phyloP scores from a whole-genome alignment of 2,888 invertebrate genomes.

The Timandra comae region DNA sequence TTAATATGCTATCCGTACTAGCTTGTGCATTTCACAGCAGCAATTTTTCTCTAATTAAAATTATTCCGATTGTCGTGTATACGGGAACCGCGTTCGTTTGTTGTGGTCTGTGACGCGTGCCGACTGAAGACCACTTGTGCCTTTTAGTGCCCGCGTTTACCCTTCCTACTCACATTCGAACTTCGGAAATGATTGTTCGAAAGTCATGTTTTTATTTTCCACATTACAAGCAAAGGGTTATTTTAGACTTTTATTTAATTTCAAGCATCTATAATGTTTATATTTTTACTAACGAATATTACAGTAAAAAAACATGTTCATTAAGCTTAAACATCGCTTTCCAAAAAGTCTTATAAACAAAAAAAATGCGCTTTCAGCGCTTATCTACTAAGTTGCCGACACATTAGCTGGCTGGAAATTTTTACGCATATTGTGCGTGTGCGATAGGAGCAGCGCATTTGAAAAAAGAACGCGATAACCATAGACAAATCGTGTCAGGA shows the following conservation, averaged over 20 bases:
- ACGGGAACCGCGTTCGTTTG: slow-evolving; percentile 59
- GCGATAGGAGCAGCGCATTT: slow-evolving; percentile 50
- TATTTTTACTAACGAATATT: no score
- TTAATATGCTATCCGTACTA: slow-evolving; percentile 30
- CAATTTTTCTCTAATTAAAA: slow-evolving; percentile 77
- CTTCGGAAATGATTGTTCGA: slow-evolving; percentile 50
- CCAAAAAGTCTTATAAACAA: no score
- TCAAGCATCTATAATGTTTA: no score
- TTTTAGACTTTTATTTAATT: slow-evolving; percentile 17
- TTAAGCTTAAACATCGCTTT: no score
- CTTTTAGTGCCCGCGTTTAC: slow-evolving; percentile 72
- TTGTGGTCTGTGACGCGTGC: slow-evolving; percentile 70
- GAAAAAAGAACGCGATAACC: slow-evolving; percentile 66
- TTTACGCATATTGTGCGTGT: slow-evolving; percentile 68
- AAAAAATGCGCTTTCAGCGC: slow-evolving; percentile 51
- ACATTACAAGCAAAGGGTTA: no score
- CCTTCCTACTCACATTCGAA: slow-evolving; percentile 48
- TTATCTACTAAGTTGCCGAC: slow-evolving; percentile 67
- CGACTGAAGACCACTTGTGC: slow-evolving; percentile 63
- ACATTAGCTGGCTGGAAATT: slow-evolving; percentile 63
- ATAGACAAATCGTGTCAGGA: slow-evolving; percentile 68
- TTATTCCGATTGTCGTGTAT: slow-evolving; percentile 70
- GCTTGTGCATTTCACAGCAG: slow-evolving; percentile 61
- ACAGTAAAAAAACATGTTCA: no score
- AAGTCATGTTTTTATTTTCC: slow-evolving; percentile 42